These are phyloP conservation scores for Peucedramus taeniatus DNA, from an alignment of 2,113 vertebrate genomes.

Conservation along the genomic window DNA sequence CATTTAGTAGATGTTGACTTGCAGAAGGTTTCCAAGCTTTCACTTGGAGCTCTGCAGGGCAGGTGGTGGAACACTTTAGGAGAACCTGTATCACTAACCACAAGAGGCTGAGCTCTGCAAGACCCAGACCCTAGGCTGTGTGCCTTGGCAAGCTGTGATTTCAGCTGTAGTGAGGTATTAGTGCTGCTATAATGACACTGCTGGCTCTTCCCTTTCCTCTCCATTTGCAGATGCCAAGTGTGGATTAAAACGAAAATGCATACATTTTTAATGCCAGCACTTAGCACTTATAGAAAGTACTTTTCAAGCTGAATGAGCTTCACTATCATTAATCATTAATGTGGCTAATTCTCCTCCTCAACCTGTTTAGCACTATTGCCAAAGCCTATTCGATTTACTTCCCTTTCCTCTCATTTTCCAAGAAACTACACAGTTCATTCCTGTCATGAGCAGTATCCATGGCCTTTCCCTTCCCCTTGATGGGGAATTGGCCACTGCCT, in stretches of 20 bases:
- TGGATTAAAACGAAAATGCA: background rate
- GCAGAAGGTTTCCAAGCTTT: background rate
- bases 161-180: background rate
- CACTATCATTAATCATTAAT: constrained; percentile 46
- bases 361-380: background rate
- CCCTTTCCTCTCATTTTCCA: background rate
- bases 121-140: background rate
- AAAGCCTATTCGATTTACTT: background rate
- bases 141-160: background rate
- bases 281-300: constrained; percentile 23
- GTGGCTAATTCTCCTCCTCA: background rate
- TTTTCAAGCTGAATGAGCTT: constrained; percentile 25
- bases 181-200: background rate
- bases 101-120: background rate
- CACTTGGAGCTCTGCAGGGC: background rate
- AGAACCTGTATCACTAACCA: background rate
- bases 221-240: background rate
- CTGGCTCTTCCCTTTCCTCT: background rate
- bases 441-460: background rate
- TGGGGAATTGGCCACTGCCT: background rate
- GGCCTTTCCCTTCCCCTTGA: background rate
- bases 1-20: background rate
- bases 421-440: background rate
- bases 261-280: constrained; percentile 55
- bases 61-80: background rate